phyloP scores from a whole-genome alignment of 2,797 vertebrate species.

The Pseudocheirus occidentalis region DNA sequence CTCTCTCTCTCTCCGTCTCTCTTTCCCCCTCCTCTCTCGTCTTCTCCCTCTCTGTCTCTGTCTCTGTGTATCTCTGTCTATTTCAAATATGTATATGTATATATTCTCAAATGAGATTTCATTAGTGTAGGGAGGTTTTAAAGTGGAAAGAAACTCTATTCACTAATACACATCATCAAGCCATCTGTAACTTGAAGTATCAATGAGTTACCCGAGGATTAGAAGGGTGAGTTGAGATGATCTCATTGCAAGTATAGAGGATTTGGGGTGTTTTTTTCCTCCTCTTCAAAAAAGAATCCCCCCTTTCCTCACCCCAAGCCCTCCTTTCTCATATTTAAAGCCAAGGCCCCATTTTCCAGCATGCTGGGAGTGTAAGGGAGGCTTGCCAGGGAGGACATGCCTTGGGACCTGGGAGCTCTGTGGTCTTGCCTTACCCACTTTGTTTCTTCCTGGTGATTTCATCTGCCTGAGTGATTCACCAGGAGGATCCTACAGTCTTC shows the following conservation, averaged over 20 bases:
- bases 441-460: background rate
- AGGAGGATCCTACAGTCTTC: too few relatives aligned
- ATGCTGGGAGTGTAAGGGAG: background rate
- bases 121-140: background rate
- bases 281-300: background rate
- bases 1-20: too few relatives aligned
- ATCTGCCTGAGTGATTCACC: too few relatives aligned
- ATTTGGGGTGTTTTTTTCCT: background rate
- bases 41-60: too few relatives aligned
- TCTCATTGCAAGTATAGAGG: background rate
- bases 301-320: background rate
- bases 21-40: too few relatives aligned
- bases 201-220: background rate
- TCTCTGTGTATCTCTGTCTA: background rate
- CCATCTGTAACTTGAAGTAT: background rate
- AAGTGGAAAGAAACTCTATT: background rate
- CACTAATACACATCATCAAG: background rate
- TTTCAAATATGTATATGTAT: background rate
- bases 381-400: background rate
- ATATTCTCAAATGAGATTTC: background rate
- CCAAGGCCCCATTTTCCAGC: background rate
- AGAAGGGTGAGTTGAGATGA: background rate
- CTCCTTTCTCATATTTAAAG: background rate
- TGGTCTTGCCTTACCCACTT: background rate
- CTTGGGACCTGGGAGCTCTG: background rate